phyloP scores from a whole-genome alignment of 2,113 vertebrate species.

The Saccopteryx leptura region DNA sequence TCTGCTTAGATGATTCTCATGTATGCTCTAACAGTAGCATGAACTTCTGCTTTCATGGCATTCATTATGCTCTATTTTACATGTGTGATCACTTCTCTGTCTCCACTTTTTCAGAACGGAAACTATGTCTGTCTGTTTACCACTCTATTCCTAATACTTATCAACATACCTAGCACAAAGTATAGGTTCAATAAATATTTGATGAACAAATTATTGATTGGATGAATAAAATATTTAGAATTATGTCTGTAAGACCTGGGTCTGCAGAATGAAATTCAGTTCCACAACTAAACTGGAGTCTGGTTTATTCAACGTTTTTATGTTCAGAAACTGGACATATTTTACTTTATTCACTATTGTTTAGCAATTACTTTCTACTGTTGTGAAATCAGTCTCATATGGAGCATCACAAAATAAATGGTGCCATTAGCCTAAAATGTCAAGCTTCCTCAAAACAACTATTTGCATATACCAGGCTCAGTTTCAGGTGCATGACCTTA shows the following conservation, averaged over 20 bases:
- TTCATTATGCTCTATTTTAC: slow-evolving; percentile 26
- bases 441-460: not conserved
- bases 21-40: not conserved
- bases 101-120: not conserved
- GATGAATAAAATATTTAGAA: not conserved
- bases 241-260: not conserved
- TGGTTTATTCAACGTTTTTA: slow-evolving; percentile 10
- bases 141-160: not conserved
- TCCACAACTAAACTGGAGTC: slow-evolving; percentile 12
- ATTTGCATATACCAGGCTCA: not conserved
- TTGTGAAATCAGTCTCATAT: not conserved
- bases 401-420: not conserved
- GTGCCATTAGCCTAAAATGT: not conserved
- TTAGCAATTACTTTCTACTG: not conserved
- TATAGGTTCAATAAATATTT: not conserved
- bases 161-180: not conserved
- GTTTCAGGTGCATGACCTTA: not conserved
- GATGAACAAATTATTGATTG: not conserved
- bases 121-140: slow-evolving; percentile 6
- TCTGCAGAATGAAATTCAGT: slow-evolving; percentile 16
- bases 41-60: not conserved
- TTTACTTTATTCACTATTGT: not conserved
- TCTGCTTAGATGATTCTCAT: not conserved
- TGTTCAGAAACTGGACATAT: not conserved
- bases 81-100: not conserved